Evolutionary conservation across 2,888 invertebrate genomes (phyloP).

Genomic region (Melieria omissa): DNA sequence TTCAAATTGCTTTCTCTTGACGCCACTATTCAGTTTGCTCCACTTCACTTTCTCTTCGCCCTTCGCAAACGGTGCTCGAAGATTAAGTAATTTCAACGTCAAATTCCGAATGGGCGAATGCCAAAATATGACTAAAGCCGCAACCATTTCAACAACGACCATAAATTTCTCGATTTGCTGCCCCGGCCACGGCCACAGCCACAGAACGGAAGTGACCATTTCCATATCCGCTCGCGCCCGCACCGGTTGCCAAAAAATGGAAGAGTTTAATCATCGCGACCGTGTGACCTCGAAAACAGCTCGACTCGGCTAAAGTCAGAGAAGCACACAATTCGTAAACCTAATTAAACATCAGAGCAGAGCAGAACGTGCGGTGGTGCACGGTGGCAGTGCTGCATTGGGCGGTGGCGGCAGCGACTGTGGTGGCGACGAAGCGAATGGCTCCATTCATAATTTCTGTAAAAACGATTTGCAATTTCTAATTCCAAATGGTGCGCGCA

Average conservation of each 20-base stretch:
- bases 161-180: background rate
- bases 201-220: constrained; percentile 36
- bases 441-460: constrained; percentile 38
- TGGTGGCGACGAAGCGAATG: constrained; percentile 22
- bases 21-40: too few species aligned
- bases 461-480: constrained; percentile 40
- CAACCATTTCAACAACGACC: constrained; percentile 4
- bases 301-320: constrained; percentile 18
- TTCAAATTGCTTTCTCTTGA: too few species aligned
- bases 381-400: background rate
- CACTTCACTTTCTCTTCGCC: too few species aligned
- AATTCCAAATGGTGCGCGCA: constrained; percentile 42
- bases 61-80: too few species aligned
- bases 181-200: constrained; percentile 2
- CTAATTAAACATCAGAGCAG: constrained; percentile 32
- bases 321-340: constrained; percentile 25
- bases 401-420: constrained; percentile 7
- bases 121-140: too few species aligned
- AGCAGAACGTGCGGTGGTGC: background rate
- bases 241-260: constrained; percentile 16
- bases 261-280: background rate
- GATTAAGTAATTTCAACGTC: too few species aligned
- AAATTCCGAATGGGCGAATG: too few species aligned
- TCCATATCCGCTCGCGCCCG: constrained; percentile 31
- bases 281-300: constrained; percentile 39